Base-by-base conservation (phyloP, 1,140 invertebrate genomes). In the Brachionus calyciflorus region DNA sequence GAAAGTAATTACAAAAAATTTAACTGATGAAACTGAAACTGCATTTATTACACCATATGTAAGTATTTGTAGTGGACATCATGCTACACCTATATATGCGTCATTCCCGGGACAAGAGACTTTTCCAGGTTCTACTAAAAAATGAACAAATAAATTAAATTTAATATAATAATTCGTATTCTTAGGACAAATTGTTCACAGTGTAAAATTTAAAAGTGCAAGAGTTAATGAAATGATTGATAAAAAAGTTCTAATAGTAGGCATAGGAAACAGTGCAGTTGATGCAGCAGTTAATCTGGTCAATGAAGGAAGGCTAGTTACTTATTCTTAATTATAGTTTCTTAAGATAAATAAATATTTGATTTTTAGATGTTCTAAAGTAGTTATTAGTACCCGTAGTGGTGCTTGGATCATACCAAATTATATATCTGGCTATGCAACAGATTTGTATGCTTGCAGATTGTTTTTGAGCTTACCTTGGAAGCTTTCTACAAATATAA, bases 211-310 rank as follows among this genome's bases (percentile, higher is more conserved):
- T 55, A 84, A 83, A 63, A 82, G 83, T 80, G 80, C 80, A 7
- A 70, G 79, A 30, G 77, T 78, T 33, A 83, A 83, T 78, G 78
- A 79, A 1, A 79, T 80, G 73, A 79, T 77, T 26, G 81, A 80
- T n/a, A 82, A 83, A 48, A 63, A 79, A 41, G 81, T 83, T 41
- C 76, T 84, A 21, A 76, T 84, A 7, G 82, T 84, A 51, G 83
- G 83, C 21, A 83, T 84, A 57, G 83, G 83, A 9, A 84, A 84
- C 79, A 83, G 82, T 78, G 82, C 81, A 46, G 82, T 84, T 2
- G 83, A 84, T 79, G 80, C 51, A 3, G 83, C 83, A 26, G 80
- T 81, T 0, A 80, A 84, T 68, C 81, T 80, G 79, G 82, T 81
- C 12, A 79, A 80, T 40, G 78, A 78, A 19, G 81, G 83, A 60